These are phyloP conservation scores for Motacilla tschutschensis DNA, from an alignment of 2,113 vertebrate genomes.

Conservation along the genomic window DNA sequence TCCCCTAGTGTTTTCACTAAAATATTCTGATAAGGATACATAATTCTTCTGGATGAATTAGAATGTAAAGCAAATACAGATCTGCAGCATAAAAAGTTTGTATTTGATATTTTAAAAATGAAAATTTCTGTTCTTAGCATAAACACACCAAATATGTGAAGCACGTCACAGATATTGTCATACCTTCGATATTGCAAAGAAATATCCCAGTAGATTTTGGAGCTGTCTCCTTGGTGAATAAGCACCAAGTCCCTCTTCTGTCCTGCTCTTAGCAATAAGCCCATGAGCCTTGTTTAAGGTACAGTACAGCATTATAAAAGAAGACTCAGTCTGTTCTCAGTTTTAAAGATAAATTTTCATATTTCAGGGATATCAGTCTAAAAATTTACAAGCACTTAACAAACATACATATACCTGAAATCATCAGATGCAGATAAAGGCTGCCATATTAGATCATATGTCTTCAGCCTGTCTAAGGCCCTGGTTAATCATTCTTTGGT, in stretches of 20 bases:
- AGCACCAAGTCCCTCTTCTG: neutral
- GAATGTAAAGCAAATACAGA: neutral
- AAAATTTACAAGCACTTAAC: neutral
- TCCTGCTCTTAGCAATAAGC: neutral
- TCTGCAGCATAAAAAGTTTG: neutral
- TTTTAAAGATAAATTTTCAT: neutral
- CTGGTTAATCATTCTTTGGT: conserved; percentile 12
- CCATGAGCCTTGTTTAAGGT: neutral
- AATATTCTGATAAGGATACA: neutral
- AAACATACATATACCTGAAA: neutral
- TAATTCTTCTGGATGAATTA: neutral
- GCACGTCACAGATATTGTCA: neutral
- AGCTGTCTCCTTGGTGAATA: neutral
- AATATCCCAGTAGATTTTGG: neutral
- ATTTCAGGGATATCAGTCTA: neutral
- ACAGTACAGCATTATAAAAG: neutral
- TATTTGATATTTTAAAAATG: neutral
- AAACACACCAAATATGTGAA: neutral
- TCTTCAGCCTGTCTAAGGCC: neutral
- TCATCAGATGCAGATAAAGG: neutral
- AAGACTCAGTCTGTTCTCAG: neutral
- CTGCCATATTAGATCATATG: neutral
- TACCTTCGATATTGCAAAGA: neutral
- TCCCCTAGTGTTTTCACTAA: neutral
- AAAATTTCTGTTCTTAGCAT: neutral